Base-by-base conservation (phyloP, 2,888 invertebrate genomes). In the Drosophila pseudotakahashii region DNA sequence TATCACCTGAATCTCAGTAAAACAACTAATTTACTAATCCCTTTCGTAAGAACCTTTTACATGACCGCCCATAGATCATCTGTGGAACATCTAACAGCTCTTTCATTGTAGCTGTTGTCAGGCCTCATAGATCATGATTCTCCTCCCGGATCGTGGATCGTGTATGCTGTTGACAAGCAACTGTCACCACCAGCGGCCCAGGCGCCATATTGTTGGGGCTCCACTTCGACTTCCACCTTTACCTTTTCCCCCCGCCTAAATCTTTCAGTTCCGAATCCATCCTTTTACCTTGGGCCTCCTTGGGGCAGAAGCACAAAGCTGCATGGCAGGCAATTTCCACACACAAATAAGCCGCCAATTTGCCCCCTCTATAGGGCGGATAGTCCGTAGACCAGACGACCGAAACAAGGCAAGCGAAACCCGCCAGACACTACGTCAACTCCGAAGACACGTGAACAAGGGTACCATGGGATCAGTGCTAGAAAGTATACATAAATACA, bases 181-280 rank as follows among this genome's bases (percentile, higher is more conserved):
- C 88, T 89, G 89, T 89, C 88, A 89, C 89, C 89, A 89, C 87
- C 75, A 73, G 76, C 81, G 69, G 58, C 69, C 69, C 68, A 67
- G 78, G 71, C 75, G 79, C 81, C 79, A 77, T 68, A 73, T 75
- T 73, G 73, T 61, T 63, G 52, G 36, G 50, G 77, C 64, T 73
- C 54, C 66, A 67, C 68, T 67, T 69, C 61, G 63, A 64, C 64
- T 71, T 53, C 64, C 58, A 53, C 44, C 67, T 55, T 37, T 41
- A 59, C 50, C 45, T 44, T n/a, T 39, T 16, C 52, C 53, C 19
- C 19, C 36, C 36, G 2, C 32, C 10, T 11, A 34, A 30, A 19
- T 10, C 16, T 39, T 2, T 16, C 41, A n/a, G 14, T 30, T 13
- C 16, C 48, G 2, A 16, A 10, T 53, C 5, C 32, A 32, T 19